Evolutionary conservation across 2,888 invertebrate species (phyloP).

Genomic region (Pseudococcus jackbeardsleyi): DNA sequence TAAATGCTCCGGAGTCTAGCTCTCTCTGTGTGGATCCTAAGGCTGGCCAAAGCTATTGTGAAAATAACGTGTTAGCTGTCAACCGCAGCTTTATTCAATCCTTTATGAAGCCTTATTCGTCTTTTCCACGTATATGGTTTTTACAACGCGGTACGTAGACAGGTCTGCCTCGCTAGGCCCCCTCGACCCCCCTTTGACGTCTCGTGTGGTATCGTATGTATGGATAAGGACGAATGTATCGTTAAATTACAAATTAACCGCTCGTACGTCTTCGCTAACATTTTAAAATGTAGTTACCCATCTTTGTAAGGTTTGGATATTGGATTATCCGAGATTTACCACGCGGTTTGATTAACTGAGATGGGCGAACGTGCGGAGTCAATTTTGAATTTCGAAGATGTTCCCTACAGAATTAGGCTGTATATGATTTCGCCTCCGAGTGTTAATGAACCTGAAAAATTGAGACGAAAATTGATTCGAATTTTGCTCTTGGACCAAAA

Average conservation of each 20-base stretch:
- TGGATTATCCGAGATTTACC: not conserved
- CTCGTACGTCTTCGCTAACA: not conserved
- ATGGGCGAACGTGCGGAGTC: too few species aligned
- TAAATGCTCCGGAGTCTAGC: not conserved
- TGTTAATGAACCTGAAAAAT: too few species aligned
- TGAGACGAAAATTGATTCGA: too few species aligned
- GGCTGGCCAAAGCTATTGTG: conserved; percentile 41
- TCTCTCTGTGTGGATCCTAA: not conserved
- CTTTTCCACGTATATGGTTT: conserved; percentile 47
- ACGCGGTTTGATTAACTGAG: too few species aligned
- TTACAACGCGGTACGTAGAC: not conserved
- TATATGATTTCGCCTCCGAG: too few species aligned
- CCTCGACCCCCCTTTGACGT: not conserved
- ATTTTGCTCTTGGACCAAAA: too few species aligned
- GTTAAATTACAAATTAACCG: conserved; percentile 37
- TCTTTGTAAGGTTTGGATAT: not conserved
- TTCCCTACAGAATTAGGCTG: too few species aligned
- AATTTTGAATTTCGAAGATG: too few species aligned
- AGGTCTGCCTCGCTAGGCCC: too few species aligned
- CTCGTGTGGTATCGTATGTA: not conserved
- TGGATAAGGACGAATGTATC: conserved; percentile 18
- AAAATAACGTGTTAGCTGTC: conserved; percentile 64
- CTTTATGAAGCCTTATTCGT: conserved; percentile 61
- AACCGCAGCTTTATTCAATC: conserved; percentile 63
- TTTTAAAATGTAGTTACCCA: not conserved